These are phyloP conservation scores for Cirrhinus mrigala DNA, from an alignment of 2,797 vertebrate genomes.

Conservation along the genomic window DNA sequence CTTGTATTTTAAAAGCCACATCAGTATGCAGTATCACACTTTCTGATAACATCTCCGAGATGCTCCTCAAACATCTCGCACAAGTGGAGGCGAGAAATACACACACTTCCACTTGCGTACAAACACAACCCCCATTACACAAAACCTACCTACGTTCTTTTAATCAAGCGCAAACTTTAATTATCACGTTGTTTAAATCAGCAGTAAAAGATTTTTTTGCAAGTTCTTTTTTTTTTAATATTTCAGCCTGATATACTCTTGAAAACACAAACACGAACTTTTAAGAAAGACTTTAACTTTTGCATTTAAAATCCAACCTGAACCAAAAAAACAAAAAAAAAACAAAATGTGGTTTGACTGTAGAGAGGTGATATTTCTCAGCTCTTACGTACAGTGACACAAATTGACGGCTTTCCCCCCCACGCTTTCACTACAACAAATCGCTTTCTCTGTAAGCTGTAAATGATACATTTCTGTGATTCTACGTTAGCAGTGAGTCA, in stretches of 20 bases:
- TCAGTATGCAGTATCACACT: conserved; percentile 42
- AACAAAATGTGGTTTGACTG: neutral
- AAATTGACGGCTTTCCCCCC: conserved; percentile 18
- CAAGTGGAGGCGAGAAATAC: conserved; percentile 3
- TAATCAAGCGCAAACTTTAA: neutral
- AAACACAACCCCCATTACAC: neutral
- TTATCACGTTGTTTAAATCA: neutral
- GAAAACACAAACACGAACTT: neutral
- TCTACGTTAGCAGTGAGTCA: conserved; percentile 55
- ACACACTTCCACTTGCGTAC: conserved; percentile 25
- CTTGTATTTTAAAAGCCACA: conserved; percentile 49
- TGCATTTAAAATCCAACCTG: neutral
- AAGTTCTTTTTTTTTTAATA: neutral
- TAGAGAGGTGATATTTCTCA: conserved; percentile 7
- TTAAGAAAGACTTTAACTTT: neutral
- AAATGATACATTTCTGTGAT: conserved; percentile 45
- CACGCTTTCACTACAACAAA: conserved; percentile 58
- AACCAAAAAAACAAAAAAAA: no score
- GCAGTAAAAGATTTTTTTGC: neutral
- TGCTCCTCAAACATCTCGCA: neutral
- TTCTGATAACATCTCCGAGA: conserved; percentile 37
- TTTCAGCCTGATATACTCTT: neutral
- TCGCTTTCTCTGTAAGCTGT: conserved; percentile 47
- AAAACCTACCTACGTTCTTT: neutral
- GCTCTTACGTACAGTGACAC: conserved; percentile 19